Percentiles rank a stretch among this genome's conserved stretches.
Evolutionary conservation across 1,140 invertebrate genomes (phyloP).

Genomic region (Nylanderia fulva): DNA sequence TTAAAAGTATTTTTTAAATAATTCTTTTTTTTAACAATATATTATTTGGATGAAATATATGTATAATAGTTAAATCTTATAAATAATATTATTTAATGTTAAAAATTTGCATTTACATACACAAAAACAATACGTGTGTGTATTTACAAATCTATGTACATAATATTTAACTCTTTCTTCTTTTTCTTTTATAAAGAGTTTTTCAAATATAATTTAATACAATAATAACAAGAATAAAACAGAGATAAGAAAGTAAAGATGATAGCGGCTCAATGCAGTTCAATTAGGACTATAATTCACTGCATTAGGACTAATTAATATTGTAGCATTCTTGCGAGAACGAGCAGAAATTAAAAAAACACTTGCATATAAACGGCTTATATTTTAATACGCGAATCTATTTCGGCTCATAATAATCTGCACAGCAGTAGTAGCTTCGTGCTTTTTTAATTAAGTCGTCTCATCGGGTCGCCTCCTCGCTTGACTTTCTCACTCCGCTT

Average conservation of each 20-base stretch:
- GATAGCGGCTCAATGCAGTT: constrained; percentile 11
- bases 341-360: constrained; percentile 42
- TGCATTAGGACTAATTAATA: constrained; percentile 44
- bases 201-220: background rate
- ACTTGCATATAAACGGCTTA: constrained; percentile 39
- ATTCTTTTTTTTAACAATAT: too few species aligned
- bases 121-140: background rate
- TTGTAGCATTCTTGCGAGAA: constrained; percentile 1
- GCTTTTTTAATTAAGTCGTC: constrained; percentile 57
- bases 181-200: background rate
- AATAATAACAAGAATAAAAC: background rate
- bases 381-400: constrained; percentile 48
- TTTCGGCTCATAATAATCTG: constrained; percentile 44
- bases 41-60: background rate
- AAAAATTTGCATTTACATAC: background rate
- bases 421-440: background rate
- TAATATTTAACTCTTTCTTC: background rate
- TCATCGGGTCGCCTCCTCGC: background rate
- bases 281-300: constrained; percentile 29
- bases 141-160: background rate
- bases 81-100: constrained; percentile 10
- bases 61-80: background rate
- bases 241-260: background rate
- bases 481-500: constrained; percentile 51
- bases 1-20: background rate